A percentile compares a stretch with the other conserved stretches of the same genome.
phyloP scores from a whole-genome alignment of 2,797 vertebrate species.

The Cetoscarus ocellatus region DNA sequence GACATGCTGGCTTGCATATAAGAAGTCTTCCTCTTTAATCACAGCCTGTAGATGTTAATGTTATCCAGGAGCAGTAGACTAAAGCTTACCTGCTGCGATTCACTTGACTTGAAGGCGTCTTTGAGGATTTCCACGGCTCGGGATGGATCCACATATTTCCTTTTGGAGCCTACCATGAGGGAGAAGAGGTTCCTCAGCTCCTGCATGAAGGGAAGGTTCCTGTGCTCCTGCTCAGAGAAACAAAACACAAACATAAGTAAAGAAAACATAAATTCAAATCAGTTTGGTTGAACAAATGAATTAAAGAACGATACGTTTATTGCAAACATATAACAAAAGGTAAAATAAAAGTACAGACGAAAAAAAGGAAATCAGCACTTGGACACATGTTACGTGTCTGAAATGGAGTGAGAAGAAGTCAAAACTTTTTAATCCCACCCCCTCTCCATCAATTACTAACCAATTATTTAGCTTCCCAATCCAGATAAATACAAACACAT shows the following conservation, averaged over 20 bases:
- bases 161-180: conserved; percentile 96
- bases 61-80: not conserved
- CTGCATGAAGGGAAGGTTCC: conserved; percentile 98
- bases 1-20: not conserved
- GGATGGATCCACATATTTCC: conserved; percentile 98
- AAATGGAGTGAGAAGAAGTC: no score
- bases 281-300: no score
- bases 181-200: conserved; percentile 96
- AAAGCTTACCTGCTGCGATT: conserved; percentile 94
- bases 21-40: not conserved
- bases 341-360: no score
- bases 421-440: no score
- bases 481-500: no score
- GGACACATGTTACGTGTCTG: no score
- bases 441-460: no score
- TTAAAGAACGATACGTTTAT: no score
- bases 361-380: no score
- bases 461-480: no score
- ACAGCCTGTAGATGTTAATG: not conserved
- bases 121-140: conserved; percentile 98
- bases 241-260: not conserved
- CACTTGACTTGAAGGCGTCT: conserved; percentile 98
- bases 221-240: conserved; percentile 88
- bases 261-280: no score
- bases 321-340: no score